phyloP scores from a whole-genome alignment of 2,797 vertebrate species.

The Diglossa cyanea region DNA sequence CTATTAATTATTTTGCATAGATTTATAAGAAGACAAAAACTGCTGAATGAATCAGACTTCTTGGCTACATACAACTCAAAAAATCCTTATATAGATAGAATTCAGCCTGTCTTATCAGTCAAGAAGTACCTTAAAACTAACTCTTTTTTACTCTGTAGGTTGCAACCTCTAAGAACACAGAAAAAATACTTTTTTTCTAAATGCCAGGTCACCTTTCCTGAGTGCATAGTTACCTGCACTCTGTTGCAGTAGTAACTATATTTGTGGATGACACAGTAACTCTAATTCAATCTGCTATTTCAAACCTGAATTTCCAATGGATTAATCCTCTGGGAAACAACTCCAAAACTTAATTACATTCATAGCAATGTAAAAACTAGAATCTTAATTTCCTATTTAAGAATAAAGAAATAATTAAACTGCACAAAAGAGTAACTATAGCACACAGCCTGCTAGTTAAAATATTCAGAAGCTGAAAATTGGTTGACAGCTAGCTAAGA shows the following conservation, averaged over 20 bases:
- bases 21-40: background rate
- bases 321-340: background rate
- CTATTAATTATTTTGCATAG: background rate
- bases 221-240: background rate
- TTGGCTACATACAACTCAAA: background rate
- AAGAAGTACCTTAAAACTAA: background rate
- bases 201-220: background rate
- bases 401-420: background rate
- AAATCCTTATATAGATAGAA: background rate
- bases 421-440: background rate
- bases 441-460: background rate
- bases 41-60: background rate
- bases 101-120: background rate
- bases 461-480: background rate
- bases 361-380: background rate
- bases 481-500: background rate
- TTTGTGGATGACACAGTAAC: background rate
- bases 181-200: background rate
- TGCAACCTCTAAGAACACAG: background rate
- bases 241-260: background rate
- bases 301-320: background rate
- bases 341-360: background rate
- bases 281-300: background rate
- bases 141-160: background rate
- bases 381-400: background rate